Evolutionary conservation across 37 sponge, comb jelly and placozoan species (phyloP), one percentile per base, ranked within the genome.

Genomic region (Eunapius fragilis): DNA sequence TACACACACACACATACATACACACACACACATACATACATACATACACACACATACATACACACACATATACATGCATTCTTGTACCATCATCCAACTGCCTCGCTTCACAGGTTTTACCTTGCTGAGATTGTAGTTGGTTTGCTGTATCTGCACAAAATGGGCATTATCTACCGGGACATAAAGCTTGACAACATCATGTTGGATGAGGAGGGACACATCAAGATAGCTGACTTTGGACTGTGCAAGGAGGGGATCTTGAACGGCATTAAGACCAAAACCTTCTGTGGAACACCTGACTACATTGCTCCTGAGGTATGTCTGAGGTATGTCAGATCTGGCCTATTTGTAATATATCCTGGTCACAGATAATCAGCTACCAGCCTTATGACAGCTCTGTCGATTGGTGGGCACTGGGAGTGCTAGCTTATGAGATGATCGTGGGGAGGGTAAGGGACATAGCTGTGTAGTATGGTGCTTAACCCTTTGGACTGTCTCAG

Each of bases 361-460:
- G n/a, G n/a, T n/a, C 0, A 28, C 87, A 98, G 98, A 98, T 98
- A 25, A 91, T 98, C 36, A 86, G 78, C 69, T 96, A 89, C 76
- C 95, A 92, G 22, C 98, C 98, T 10, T 98, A 98, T 75, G 89
- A 93, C 76, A 72, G 48, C 38, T 89, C 98, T 36, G 98, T 98
- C 32, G 98, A 98, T 81, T 98, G 98, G 98, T 98, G 98, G 98
- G 98, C 98, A 9, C 88, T 98, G 31, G 98, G 98, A 32, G 95
- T 98, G 7, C 90, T 98, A 30, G 83, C 89, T 14, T 98, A 90
- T 49, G 98, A 98, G 80, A 98, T 98, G 98, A 37, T 98, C 78
- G 83, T 88, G 73, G 98, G 98, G 36, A 90, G 92, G 83, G 96
- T 96, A 75, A 95, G 95, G 84, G 25, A n/a, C 25, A 33, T 33